Evolutionary conservation across 1,140 invertebrate species (phyloP).

Genomic region (Probaryconus sp.): DNA sequence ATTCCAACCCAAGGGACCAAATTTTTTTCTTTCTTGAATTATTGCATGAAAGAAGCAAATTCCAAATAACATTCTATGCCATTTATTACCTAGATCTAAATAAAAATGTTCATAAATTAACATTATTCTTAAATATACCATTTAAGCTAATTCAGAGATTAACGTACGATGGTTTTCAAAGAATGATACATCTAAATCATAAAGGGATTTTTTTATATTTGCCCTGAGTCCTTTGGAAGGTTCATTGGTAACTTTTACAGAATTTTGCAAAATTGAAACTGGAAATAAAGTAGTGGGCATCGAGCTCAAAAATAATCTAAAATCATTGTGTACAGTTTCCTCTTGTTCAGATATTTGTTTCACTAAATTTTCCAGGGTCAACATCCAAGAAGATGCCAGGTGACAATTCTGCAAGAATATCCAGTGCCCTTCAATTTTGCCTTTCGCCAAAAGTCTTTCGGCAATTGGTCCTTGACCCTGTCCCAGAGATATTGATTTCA

Average conservation of each 20-base stretch:
- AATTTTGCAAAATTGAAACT: slow-evolving; percentile 93
- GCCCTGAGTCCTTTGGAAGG: slow-evolving; percentile 89
- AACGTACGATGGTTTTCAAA: slow-evolving; percentile 87
- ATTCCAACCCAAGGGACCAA: slow-evolving; percentile 94
- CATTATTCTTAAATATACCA: too few relatives aligned
- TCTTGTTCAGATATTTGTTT: slow-evolving; percentile 87
- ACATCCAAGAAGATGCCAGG: slow-evolving; percentile 96
- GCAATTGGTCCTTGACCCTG: slow-evolving; percentile 96
- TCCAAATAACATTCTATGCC: slow-evolving; percentile 88
- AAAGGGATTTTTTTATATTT: slow-evolving; percentile 81
- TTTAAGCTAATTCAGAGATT: background rate
- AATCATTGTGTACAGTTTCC: slow-evolving; percentile 89
- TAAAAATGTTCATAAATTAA: background rate
- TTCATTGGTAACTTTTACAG: slow-evolving; percentile 97
- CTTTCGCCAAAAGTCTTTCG: slow-evolving; percentile 91
- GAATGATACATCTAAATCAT: slow-evolving; percentile 87
- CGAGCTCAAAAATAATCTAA: slow-evolving; percentile 95
- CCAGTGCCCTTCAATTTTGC: slow-evolving; percentile 91
- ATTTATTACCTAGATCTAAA: slow-evolving; percentile 83
- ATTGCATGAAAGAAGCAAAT: slow-evolving; percentile 91
- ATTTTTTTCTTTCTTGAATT: slow-evolving; percentile 93
- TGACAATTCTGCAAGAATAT: slow-evolving; percentile 98
- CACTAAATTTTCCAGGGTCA: slow-evolving; percentile 82
- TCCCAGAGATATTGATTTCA: slow-evolving; percentile 83
- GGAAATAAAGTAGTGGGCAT: slow-evolving; percentile 94